Evolutionary conservation across 2,113 vertebrate genomes (phyloP), one percentile per base, ranked within the genome.

Genomic region (Nycticebus coucang): DNA sequence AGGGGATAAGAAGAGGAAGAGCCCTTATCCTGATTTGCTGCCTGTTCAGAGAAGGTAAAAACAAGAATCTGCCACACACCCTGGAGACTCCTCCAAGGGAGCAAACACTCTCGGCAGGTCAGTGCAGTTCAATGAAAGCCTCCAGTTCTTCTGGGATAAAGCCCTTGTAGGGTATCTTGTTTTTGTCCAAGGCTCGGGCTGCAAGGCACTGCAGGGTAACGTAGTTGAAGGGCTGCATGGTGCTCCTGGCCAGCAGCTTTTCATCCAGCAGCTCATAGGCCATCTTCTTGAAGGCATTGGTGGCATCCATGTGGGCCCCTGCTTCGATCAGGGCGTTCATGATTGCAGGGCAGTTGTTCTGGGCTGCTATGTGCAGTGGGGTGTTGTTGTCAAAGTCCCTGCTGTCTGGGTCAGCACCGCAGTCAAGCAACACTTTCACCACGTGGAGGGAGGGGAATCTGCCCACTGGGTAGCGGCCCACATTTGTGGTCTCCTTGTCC

Each of bases 131-230:
- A 62, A 99, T 99, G 98, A 99, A 99, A 55, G 99, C 99, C 98
- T 99, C 99, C 98, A 99, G 99, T 97, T 99, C 99, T 95, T 99
- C 99, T 0, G 99, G 99, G 98, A 99, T 99, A 83, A 99, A 99
- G 28, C 99, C 99, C 97, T 99, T 99, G 98, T 99, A 99, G 92
- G 99, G 99, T 83, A 99, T 98, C 98, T 99, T 99, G 99, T 99
- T 99, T 97, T 98, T 99, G 97, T 99, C 99, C 64, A 99, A 98
- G 18, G 99, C 99, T 1, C 99, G 99, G 74, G 99, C 99, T 0
- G 99, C 99, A 98, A 99, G 99, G 98, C 99, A 99, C 99, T 99
- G 99, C 96, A 99, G 99, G 95, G 99, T 99, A 97, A 99, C 94
- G 74, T 99, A 98, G 96, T 99, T 99, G 95, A 99, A 99, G 0